Conservation (phyloP, 2,113 vertebrate genomes). For the Noctilio leporinus region DNA sequence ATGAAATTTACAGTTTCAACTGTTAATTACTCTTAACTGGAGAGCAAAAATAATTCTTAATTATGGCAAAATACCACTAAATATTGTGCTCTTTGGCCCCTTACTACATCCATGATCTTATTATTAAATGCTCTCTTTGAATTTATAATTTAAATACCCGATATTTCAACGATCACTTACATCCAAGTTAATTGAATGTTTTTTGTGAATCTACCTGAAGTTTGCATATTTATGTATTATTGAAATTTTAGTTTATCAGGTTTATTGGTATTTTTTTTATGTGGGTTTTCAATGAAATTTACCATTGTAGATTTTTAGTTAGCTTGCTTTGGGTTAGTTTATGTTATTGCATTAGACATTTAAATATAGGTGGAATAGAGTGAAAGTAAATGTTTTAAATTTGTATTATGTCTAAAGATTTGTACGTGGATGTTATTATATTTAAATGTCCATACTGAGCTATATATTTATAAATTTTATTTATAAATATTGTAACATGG, state of each 20-base stretch:
- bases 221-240: conserved; percentile 64
- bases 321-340: conserved; percentile 45
- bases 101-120: neutral
- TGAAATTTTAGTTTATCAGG: conserved; percentile 70
- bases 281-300: conserved; percentile 65
- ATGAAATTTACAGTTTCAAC: neutral
- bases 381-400: conserved; percentile 54
- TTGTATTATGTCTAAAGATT: conserved; percentile 71
- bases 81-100: neutral
- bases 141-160: conserved; percentile 73
- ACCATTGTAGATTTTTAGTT: conserved; percentile 61
- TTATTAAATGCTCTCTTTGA: conserved; percentile 63
- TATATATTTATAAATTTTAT: conserved; percentile 50
- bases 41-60: neutral
- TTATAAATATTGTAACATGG: conserved; percentile 59
- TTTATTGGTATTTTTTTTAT: conserved; percentile 64
- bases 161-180: conserved; percentile 60
- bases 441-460: conserved; percentile 61
- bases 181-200: conserved; percentile 69
- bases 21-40: conserved; percentile 4
- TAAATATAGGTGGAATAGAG: conserved; percentile 50
- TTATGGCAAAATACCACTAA: conserved; percentile 18
- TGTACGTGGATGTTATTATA: conserved; percentile 70
- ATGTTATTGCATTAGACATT: conserved; percentile 1
- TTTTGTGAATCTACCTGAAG: conserved; percentile 72